Percentiles rank a stretch among this genome's conserved stretches.
These are phyloP conservation scores for Nasonia giraulti DNA, from an alignment of 1,140 invertebrate genomes.

Conservation along the genomic window DNA sequence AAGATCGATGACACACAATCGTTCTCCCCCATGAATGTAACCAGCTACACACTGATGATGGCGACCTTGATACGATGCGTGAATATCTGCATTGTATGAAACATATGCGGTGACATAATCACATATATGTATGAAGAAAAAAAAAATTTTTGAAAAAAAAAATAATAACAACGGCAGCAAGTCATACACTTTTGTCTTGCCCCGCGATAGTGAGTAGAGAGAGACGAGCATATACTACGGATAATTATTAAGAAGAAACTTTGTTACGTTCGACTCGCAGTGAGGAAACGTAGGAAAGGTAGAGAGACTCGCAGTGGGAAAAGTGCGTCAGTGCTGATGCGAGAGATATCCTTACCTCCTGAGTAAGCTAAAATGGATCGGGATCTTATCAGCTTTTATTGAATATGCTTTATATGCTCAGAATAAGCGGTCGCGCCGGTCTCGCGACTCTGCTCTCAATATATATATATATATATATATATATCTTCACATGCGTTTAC, in stretches of 20 bases:
- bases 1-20: too few species aligned
- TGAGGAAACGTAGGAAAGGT: slow-evolving; percentile 69
- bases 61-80: too few species aligned
- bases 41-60: too few species aligned
- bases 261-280: slow-evolving; percentile 50
- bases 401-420: slow-evolving; percentile 67
- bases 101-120: neutral
- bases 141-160: neutral
- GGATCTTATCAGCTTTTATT: slow-evolving; percentile 66
- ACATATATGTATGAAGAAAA: neutral
- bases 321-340: slow-evolving; percentile 70
- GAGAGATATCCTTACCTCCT: slow-evolving; percentile 75
- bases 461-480: too few species aligned
- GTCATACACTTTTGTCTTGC: neutral
- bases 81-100: neutral
- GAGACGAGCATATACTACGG: slow-evolving; percentile 31
- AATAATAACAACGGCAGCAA: neutral
- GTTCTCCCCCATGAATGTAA: too few species aligned
- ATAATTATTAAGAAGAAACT: slow-evolving; percentile 46
- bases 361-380: slow-evolving; percentile 74
- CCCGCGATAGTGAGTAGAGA: neutral
- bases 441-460: neutral
- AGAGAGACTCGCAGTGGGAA: slow-evolving; percentile 63
- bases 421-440: neutral
- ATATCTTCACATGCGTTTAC: too few species aligned